Evolutionary conservation across 2,797 vertebrate genomes (phyloP), one percentile per base, ranked within the genome.

Genomic region (Sebastes trivittatus): DNA sequence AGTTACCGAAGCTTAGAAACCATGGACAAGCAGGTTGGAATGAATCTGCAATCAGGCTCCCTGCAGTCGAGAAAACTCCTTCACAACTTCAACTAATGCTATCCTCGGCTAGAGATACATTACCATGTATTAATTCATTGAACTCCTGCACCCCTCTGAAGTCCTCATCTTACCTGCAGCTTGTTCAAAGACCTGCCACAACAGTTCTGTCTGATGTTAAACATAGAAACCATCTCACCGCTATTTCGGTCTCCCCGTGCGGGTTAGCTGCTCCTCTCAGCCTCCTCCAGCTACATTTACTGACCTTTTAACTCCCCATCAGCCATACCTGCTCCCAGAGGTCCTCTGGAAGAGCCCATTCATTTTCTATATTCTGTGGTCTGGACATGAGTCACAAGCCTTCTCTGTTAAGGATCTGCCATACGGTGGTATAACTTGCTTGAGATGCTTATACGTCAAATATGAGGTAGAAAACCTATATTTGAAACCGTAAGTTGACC

Each of bases 241-340:
- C 27, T 78, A 63, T 72, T 79, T 58, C 52, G 66, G 64, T 54
- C 58, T 71, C 30, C 22, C 27, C 38, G 22, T 63, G 29, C 79
- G 66, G 42, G 23, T 59, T 83, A 67, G 55, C 73, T 69, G 66
- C 75, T 78, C 18, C 62, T 68, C 73, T 72, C 25, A 55, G 67
- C 59, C 25, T 78, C 85, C 55, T 63, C 42, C 63, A 36, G 77
- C 76, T 83, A 65, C 80, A 84, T 87, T 78, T 81, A 71, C 75
- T 71, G 79, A 83, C 71, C 72, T 83, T 88, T 91, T 84, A 71
- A 72, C 84, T 87, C 64, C 76, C 70, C 32, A 72, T 77, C 32
- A 86, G 52, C 71, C 46, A 34, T 3, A 29, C 52, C 52, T 63
- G 66, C 74, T 78, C 78, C 77, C 61, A 6, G 54, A 76, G 80